Evolutionary conservation across 2,797 vertebrate species (phyloP).

Genomic region (Lateolabrax maculatus): DNA sequence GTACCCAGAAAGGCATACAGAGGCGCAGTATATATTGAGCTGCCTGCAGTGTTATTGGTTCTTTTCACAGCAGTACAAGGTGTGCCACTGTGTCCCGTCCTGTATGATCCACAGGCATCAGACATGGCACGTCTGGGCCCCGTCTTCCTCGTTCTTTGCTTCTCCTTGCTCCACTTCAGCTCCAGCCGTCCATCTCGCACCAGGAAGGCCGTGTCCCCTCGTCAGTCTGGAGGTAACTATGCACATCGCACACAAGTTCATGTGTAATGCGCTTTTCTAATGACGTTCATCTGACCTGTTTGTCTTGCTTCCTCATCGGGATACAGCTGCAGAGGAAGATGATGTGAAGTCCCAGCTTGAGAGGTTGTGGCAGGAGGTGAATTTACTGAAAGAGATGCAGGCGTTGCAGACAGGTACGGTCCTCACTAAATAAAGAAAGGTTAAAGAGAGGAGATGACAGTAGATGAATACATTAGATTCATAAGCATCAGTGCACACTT

Average conservation of each 20-base stretch:
- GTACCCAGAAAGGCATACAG: slow-evolving; percentile 80
- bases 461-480: neutral
- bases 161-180: slow-evolving; percentile 87
- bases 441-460: neutral
- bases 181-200: slow-evolving; percentile 82
- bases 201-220: slow-evolving; percentile 88
- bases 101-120: slow-evolving; percentile 52
- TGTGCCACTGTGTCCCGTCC: slow-evolving; percentile 67
- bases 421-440: neutral
- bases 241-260: neutral
- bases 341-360: slow-evolving; percentile 92
- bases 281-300: slow-evolving; percentile 21
- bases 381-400: slow-evolving; percentile 96
- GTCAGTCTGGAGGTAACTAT: slow-evolving; percentile 88
- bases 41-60: slow-evolving; percentile 61
- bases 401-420: slow-evolving; percentile 95
- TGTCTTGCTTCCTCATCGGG: slow-evolving; percentile 32
- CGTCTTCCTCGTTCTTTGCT: slow-evolving; percentile 86
- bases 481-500: neutral
- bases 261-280: neutral
- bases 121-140: slow-evolving; percentile 88
- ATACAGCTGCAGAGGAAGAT: slow-evolving; percentile 87
- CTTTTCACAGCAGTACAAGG: slow-evolving; percentile 67
- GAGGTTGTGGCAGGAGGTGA: slow-evolving; percentile 96
- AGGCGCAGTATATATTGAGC: slow-evolving; percentile 78